Evolutionary conservation across 2,113 vertebrate genomes (phyloP).

Genomic region (Globicephala melas): DNA sequence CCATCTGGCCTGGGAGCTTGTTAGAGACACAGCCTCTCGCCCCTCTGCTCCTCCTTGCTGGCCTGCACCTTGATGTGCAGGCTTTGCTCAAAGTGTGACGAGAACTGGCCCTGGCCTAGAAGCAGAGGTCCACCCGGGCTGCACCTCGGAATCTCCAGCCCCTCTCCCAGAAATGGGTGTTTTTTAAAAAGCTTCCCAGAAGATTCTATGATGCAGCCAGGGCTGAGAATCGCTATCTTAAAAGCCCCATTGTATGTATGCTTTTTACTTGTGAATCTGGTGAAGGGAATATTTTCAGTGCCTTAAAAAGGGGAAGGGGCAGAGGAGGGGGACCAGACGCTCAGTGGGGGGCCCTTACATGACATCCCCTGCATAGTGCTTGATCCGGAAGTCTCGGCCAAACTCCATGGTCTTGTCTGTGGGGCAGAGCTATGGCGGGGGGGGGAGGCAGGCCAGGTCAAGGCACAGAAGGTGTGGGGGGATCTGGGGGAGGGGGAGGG

Average conservation of each 20-base stretch:
- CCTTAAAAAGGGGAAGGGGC: not conserved
- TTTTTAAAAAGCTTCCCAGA: not conserved
- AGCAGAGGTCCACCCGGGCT: not conserved
- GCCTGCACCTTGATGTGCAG: not conserved
- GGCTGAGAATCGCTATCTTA: not conserved
- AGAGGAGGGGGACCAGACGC: fast-evolving
- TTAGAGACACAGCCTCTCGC: not conserved
- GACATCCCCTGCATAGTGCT: conserved; percentile 94
- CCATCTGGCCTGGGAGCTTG: not conserved
- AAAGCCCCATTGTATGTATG: not conserved
- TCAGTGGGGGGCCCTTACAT: conserved; percentile 83
- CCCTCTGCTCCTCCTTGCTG: not conserved
- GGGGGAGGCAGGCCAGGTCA: not conserved
- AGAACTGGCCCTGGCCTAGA: not conserved
- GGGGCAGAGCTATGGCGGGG: conserved; percentile 84
- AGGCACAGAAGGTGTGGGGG: not conserved
- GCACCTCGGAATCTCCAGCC: not conserved
- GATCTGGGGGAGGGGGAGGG: not conserved
- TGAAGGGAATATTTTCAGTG: not conserved
- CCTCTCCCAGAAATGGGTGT: not conserved
- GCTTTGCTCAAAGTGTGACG: not conserved
- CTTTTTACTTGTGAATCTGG: not conserved
- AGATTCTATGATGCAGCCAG: not conserved
- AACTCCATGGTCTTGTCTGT: conserved; percentile 94
- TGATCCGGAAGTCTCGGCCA: conserved; percentile 92